phyloP scores from a whole-genome alignment of 2,888 invertebrate species.

The Drosophila longiperda region DNA sequence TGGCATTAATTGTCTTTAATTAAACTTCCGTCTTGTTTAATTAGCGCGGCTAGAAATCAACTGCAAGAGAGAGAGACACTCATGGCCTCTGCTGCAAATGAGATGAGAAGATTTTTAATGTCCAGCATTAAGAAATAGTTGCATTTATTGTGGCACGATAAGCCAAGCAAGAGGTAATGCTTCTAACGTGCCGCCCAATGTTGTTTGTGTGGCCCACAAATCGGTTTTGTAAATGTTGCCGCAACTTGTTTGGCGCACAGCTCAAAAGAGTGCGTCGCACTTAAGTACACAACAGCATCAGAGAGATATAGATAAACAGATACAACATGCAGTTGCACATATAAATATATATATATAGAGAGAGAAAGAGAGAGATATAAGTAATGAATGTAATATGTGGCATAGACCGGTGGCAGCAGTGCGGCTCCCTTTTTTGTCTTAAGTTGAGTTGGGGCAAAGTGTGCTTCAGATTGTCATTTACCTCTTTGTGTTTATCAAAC shows the following conservation, averaged over 20 bases:
- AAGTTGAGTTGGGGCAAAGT: constrained; percentile 7
- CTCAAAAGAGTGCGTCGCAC: constrained; percentile 47
- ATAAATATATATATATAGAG: not conserved
- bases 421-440: constrained; percentile 24
- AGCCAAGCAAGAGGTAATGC: constrained; percentile 11
- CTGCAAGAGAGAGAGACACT: constrained; percentile 51
- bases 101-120: constrained; percentile 53
- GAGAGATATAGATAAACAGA: not conserved
- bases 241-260: constrained; percentile 46
- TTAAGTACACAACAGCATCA: constrained; percentile 3
- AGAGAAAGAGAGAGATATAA: not conserved
- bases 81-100: constrained; percentile 34
- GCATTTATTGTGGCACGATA: constrained; percentile 28
- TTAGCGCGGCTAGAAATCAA: constrained; percentile 52
- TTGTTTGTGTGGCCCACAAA: constrained; percentile 50
- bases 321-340: constrained; percentile 20
- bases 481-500: constrained; percentile 72
- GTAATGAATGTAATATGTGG: constrained; percentile 27
- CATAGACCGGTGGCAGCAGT: constrained; percentile 60
- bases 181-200: constrained; percentile 41
- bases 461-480: constrained; percentile 20
- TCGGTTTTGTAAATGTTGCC: constrained; percentile 51
- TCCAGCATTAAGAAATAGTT: constrained; percentile 16
- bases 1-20: constrained; percentile 75
- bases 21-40: constrained; percentile 73